Conservation (phyloP, 2,888 invertebrate genomes). For the Agonopterix heracliana region DNA sequence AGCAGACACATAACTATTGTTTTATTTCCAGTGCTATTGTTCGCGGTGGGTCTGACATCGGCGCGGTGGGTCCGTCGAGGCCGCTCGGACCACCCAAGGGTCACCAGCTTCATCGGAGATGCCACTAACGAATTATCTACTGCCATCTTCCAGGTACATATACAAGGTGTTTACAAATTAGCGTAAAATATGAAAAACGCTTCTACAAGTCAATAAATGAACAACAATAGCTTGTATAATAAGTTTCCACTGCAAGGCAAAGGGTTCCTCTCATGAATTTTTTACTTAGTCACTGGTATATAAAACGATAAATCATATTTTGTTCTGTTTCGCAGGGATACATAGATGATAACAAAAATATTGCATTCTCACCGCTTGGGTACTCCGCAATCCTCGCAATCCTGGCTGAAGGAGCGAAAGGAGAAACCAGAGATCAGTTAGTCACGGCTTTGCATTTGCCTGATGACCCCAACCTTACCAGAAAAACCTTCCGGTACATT, state of each 20-base stretch:
- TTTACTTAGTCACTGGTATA: no score
- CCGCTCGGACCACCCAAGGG: constrained; percentile 44
- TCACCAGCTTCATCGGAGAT: constrained; percentile 67
- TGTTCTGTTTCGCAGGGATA: constrained; percentile 54
- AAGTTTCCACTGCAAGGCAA: no score
- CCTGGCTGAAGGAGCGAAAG: constrained; percentile 78
- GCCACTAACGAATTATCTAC: constrained; percentile 71
- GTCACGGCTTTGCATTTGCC: constrained; percentile 74
- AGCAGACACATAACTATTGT: background rate
- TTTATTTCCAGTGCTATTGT: constrained; percentile 40
- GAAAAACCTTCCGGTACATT: constrained; percentile 65
- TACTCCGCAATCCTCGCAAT: constrained; percentile 79
- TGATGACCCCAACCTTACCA: constrained; percentile 55
- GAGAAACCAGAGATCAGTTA: constrained; percentile 77
- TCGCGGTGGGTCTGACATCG: constrained; percentile 42
- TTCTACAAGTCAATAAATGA: no score
- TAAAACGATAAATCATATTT: background rate
- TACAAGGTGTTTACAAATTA: background rate
- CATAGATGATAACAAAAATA: constrained; percentile 71
- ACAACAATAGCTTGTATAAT: no score
- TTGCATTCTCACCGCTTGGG: constrained; percentile 80
- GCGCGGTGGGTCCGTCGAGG: constrained; percentile 58
- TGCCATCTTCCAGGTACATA: constrained; percentile 66
- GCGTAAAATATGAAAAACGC: background rate
- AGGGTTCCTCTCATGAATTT: no score